Conservation (phyloP, 2,888 invertebrate genomes). For the Drosophila mettleri region DNA sequence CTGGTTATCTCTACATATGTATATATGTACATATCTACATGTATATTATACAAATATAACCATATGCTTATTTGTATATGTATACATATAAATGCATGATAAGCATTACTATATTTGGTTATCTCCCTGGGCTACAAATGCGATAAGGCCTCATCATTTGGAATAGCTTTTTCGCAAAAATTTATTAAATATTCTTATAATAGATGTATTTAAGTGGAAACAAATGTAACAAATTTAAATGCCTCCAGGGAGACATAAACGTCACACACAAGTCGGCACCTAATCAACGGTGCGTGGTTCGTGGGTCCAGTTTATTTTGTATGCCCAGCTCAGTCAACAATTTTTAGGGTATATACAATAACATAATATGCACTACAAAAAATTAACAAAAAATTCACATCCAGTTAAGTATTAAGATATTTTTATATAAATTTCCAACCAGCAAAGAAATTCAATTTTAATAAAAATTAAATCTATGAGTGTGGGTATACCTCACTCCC, state of each 20-base stretch:
- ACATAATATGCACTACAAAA: too few relatives aligned
- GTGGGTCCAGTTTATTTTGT: conserved; percentile 20
- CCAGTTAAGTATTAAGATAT: neutral
- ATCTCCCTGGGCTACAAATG: conserved; percentile 17
- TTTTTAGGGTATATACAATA: neutral
- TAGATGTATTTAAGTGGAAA: conserved; percentile 20
- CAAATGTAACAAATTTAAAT: conserved; percentile 34
- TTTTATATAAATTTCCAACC: conserved; percentile 1
- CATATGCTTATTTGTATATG: neutral
- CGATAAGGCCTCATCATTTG: conserved; percentile 25
- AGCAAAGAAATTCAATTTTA: neutral
- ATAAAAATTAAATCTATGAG: neutral
- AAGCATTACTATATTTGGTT: conserved; percentile 18
- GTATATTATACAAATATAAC: too few relatives aligned
- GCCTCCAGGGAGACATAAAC: conserved; percentile 34
- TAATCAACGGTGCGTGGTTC: conserved; percentile 35
- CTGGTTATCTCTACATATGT: neutral
- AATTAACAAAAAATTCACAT: neutral
- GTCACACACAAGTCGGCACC: conserved; percentile 36
- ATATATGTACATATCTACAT: neutral
- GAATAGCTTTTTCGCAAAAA: conserved; percentile 13
- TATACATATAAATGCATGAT: neutral
- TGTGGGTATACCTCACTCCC: conserved; percentile 13
- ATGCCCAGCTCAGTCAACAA: neutral
- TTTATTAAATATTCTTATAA: conserved; percentile 3